Evolutionary conservation across 2,113 vertebrate genomes (phyloP), one percentile per base, ranked within the genome.

Genomic region (Cyprinodon brontotheroides): DNA sequence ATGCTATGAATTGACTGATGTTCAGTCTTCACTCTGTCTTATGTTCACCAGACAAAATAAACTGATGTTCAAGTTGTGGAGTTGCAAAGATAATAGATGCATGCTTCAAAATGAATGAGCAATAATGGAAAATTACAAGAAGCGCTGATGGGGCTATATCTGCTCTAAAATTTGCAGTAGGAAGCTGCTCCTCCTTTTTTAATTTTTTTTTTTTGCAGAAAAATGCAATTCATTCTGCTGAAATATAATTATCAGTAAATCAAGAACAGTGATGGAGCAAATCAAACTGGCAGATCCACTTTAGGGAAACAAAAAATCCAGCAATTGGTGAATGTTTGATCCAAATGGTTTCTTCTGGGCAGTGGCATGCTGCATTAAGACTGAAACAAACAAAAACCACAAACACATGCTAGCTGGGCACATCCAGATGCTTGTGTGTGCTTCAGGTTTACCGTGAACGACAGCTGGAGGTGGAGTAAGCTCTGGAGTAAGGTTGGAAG

Each of bases 371-470:
- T 81, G 67, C 71, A 78, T 53, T 74, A 63, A 48, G 29, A 85
- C 83, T 68, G 60, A 69, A 77, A 86, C 76, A 22, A 74, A 72
- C 38, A 62, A 72, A 78, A 43, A 82, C 75, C 65, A 90, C 78
- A 83, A 61, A 67, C 40, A 53, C 77, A 73, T 17, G 47, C 77
- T 66, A 38, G 62, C 75, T 40, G 71, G 84, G 74, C 84, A 86
- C 76, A 80, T 83, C 76, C 72, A 85, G 68, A 57, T 71, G 70
- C 73, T 78, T 43, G 6, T 57, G 86, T 45, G 78, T 68, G 74
- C 3, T 80, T 92, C 94, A 89, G 90, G 91, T 96, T 99, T 99
- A 99, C 98, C 98, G 95, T 96, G 92, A 93, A 93, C 87, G 83
- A 97, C 90, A 92, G 95, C 93, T 92, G 96, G 96, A 93, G 95